Evolutionary conservation across 53 echinoderm and acorn worm species (phyloP), one percentile per base, ranked within the genome.

Genomic region (Mesocentrotus franciscanus): DNA sequence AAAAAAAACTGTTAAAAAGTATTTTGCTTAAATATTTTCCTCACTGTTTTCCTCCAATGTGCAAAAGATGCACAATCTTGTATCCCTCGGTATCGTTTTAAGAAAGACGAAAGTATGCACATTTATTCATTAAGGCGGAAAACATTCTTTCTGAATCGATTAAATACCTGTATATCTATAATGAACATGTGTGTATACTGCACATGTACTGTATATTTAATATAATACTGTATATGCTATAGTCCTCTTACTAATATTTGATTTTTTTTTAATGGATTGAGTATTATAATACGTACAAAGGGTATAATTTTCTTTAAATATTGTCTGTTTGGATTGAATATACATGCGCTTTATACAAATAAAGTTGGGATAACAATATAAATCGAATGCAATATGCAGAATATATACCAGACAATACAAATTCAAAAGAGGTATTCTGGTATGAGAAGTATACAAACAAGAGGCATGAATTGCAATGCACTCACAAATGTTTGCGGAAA

Each of bases 341-440:
- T 42, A 81, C 42, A 81, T 6, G 81, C 36, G 18, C 81, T 81
- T 39, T 36, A 81, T 81, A 81, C 81, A 81, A 81, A 81, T 36
- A 81, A 81, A 16, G 33, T 14, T 16, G 76, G 22, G 81, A 5
- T 81, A 11, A 32, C 68, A 11, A 42, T 81, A 8, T 0, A 81
- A 81, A 81, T 18, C 20, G 81, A 81, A 81, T 42, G 81, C 42
- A 20, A 81, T 36, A 81, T 39, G 36, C 36, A 18, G 36, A 81
- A 81, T 81, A 81, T 81, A 81, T 18, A 81, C 76, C 34, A 81
- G 36, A 81, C 36, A 13, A 39, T 81, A 81, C 81, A 76, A 68
- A 27, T 74, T 74, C 30, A 30, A 33, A 30, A 33, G 81, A 81
- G 81, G 81, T 81, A 81, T 42, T 18, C 18, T 22, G 81, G 42